phyloP scores from a whole-genome alignment of 2,888 invertebrate genomes.

The Temnothorax ravouxi region DNA sequence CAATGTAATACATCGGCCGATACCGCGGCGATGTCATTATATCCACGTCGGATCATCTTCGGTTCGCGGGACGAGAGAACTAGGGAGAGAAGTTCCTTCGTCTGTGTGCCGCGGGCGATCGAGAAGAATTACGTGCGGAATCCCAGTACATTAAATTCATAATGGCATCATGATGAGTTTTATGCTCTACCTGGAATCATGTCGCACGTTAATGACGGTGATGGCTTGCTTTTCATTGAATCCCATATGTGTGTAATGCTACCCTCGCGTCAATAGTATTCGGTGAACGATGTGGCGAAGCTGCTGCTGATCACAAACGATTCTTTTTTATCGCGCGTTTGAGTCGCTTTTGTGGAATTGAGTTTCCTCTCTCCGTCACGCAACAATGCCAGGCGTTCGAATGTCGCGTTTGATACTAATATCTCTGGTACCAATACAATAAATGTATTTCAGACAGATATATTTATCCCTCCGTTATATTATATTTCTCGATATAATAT shows the following conservation, averaged over 20 bases:
- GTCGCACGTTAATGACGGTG: too few relatives aligned
- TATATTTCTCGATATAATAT: neutral
- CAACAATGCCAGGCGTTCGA: neutral
- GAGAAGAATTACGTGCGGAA: too few relatives aligned
- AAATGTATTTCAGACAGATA: neutral
- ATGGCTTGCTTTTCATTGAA: neutral
- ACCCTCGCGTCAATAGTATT: conserved; percentile 17
- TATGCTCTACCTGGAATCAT: too few relatives aligned
- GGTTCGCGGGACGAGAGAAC: neutral
- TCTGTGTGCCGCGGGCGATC: too few relatives aligned
- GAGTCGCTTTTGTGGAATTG: neutral
- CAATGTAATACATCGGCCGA: neutral
- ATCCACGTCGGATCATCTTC: neutral
- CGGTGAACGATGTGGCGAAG: conserved; percentile 2
- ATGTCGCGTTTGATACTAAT: neutral
- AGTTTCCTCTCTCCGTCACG: neutral
- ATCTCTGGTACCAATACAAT: neutral
- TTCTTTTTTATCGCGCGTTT: conserved; percentile 8
- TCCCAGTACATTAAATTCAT: too few relatives aligned
- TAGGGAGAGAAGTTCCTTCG: too few relatives aligned
- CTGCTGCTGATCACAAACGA: neutral
- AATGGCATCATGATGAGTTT: too few relatives aligned
- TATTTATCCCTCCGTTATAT: too few relatives aligned
- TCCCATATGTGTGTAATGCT: neutral
- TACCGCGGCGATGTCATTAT: neutral